Evolutionary conservation across 2,113 vertebrate species (phyloP), one percentile per base, ranked within the genome.

Genomic region (Aptenodytes patagonicus): DNA sequence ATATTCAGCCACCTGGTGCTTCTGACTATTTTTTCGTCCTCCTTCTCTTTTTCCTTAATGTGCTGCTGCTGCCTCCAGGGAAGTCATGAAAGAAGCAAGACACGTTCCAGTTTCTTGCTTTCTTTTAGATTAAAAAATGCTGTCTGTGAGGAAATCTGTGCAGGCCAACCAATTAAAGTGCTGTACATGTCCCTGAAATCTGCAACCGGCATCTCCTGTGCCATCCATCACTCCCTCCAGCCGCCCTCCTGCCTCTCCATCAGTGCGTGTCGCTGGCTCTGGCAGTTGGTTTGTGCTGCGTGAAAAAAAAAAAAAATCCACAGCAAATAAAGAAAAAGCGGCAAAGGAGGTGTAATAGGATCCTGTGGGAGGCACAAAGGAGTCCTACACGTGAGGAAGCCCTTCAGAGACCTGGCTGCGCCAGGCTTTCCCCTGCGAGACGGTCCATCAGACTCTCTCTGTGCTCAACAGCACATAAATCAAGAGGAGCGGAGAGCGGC

Each of bases 1-100:
- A 89, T 91, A 89, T 68, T 93, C 83, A 87, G 87, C 95, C 95
- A 95, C 94, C 96, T 96, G 96, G 89, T 92, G 91, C 96, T 92
- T 82, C 83, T 90, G 90, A 75, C 86, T 84, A 71, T 91, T 95
- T 97, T 87, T 89, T 90, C 85, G 75, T 79, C 78, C 92, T 92
- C 80, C 86, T 86, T 77, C 92, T 90, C 46, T 51, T 89, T 92
- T 66, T 72, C 65, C 80, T 93, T 89, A 75, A 91, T 28, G 40
- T n/a, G 89, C 87, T 83, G 90, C 92, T 73, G 92, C 95, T 97
- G 90, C 91, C 95, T 91, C 91, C 81, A 71, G 94, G 96, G 96
- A 95, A 94, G 94, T 69, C 95, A 79, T 75, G 95, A 89, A 89
- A 81, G 88, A 81, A 90, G 77, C 69, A 38, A 92, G 76, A 34